Conservation (phyloP, 2,797 vertebrate genomes). For the Crotalus adamanteus region DNA sequence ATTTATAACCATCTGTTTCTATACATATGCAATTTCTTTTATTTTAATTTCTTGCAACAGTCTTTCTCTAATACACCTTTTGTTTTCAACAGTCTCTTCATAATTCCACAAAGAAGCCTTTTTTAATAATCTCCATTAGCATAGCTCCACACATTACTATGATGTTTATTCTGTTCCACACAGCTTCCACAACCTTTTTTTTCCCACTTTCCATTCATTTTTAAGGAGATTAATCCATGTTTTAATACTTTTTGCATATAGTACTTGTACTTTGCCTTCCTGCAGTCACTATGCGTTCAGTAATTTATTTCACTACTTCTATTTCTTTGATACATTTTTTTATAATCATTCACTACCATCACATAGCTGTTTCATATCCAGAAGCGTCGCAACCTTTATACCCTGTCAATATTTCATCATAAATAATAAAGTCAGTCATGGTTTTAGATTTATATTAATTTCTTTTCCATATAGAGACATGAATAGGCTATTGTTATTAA, state of each 20-base stretch:
- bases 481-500: not conserved
- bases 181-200: too few relatives aligned
- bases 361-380: not conserved
- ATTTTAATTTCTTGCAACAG: too few relatives aligned
- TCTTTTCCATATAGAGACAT: not conserved
- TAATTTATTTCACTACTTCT: not conserved
- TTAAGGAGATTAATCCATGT: too few relatives aligned
- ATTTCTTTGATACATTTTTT: not conserved
- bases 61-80: too few relatives aligned
- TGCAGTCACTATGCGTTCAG: not conserved
- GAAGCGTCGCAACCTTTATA: not conserved
- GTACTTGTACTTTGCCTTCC: not conserved
- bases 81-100: too few relatives aligned
- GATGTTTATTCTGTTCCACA: too few relatives aligned
- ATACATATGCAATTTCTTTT: too few relatives aligned
- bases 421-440: not conserved
- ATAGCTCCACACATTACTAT: too few relatives aligned
- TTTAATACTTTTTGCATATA: not conserved
- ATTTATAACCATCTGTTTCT: too few relatives aligned
- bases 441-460: not conserved
- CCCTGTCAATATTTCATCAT: not conserved
- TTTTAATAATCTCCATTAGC: too few relatives aligned
- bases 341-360: not conserved
- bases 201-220: too few relatives aligned
- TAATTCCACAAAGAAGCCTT: too few relatives aligned